Base-by-base conservation (phyloP, 1,140 invertebrate species). In the Drosophila pandora region DNA sequence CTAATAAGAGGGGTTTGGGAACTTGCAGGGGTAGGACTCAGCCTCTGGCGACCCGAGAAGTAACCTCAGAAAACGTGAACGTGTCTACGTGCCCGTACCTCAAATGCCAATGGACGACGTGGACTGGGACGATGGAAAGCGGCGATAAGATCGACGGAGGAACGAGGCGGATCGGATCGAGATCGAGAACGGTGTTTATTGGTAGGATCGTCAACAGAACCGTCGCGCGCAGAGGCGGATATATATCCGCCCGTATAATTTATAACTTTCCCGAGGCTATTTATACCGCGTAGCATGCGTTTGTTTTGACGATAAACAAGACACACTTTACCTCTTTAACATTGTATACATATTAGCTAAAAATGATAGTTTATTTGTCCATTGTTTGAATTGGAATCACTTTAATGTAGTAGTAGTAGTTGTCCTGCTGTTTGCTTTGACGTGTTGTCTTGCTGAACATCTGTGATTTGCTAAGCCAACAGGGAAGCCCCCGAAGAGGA, bases 361-460 rank as follows among this genome's bases (percentile, higher is more conserved):
- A 6, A 6, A 6, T 28, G 4, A 25, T 5, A 23, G 22, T 23
- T 28, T 28, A 7, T 10, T 45, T 43, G 25, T 32, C 53, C 25
- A 21, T 28, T 53, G 22, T 22, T 34, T 67, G 22, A 54, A 55
- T 41, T 25, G n/a, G 34, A 37, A 8, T 10, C 32, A 34, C 32
- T 45, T 45, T 45, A 28, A 47, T 32, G 28, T 9, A 9, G 17
- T 0, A 1, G 28, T 9, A 9, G 17, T 0, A 1, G 45, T 53
- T 54, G 25, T 49, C 55, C 64, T 85, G 87, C 48, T 65, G 87
- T 54, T 78, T 68, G 63, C 60, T 84, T 80, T 52, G 77, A 90
- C 87, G 87, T 90, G 87, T 90, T 90, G 87, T 87, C 87, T 90
- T 90, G 88, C 79, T 90, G 88, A 83, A 90, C 88, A 90, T 88